A percentile compares a stretch with the other conserved stretches of the same genome.
Evolutionary conservation across 2,113 vertebrate species (phyloP).

Genomic region (Athene cunicularia): DNA sequence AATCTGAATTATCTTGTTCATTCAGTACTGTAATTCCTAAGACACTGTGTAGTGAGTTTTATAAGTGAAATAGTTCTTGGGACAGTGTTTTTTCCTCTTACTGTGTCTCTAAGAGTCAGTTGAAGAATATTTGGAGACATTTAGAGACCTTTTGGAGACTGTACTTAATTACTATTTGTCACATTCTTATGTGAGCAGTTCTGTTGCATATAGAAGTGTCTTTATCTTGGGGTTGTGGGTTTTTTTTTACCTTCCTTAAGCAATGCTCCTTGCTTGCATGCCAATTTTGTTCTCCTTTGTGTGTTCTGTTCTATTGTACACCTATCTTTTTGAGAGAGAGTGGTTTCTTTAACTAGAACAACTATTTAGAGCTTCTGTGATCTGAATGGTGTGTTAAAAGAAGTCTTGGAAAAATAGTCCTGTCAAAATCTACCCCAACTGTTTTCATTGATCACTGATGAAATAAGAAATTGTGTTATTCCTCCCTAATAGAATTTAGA

Average conservation of each 20-base stretch:
- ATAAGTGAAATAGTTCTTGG: not conserved
- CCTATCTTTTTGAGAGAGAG: not conserved
- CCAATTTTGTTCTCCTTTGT: not conserved
- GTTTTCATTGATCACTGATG: not conserved
- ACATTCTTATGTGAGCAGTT: not conserved
- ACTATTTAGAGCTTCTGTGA: not conserved
- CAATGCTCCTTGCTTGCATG: not conserved
- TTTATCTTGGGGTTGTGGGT: not conserved
- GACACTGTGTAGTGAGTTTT: not conserved
- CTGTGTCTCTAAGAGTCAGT: not conserved
- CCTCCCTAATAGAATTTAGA: not conserved
- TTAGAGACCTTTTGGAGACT: not conserved
- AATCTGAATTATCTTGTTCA: not conserved
- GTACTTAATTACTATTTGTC: not conserved
- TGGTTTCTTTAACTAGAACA: not conserved
- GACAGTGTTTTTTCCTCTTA: not conserved
- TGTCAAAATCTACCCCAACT: not conserved
- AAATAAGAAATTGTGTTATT: not conserved
- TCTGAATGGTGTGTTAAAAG: not conserved
- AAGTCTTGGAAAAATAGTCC: accelerated
- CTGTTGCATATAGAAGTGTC: not conserved
- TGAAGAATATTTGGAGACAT: not conserved
- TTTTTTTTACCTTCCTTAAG: not conserved
- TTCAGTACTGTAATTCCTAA: not conserved
- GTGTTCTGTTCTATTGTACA: not conserved